These are phyloP conservation scores for Pristionchus fissidentatus DNA, from an alignment of 2,888 invertebrate genomes.

Conservation along the genomic window DNA sequence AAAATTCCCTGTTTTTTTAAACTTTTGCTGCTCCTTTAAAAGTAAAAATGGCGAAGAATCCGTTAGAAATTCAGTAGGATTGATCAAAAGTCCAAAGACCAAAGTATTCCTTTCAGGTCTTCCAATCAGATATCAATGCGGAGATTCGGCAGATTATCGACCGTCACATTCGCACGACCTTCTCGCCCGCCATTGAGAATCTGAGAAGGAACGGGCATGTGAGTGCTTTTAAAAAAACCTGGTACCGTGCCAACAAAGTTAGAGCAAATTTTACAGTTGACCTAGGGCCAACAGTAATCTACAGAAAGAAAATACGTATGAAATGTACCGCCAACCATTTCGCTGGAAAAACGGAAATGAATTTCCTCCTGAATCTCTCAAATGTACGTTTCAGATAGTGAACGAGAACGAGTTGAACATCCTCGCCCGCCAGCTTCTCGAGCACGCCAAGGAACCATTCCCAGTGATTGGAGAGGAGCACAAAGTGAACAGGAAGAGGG, in stretches of 20 bases:
- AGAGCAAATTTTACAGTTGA: too few relatives aligned
- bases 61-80: not conserved
- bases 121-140: constrained; percentile 65
- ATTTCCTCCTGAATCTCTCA: too few relatives aligned
- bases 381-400: constrained; percentile 65
- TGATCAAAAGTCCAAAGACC: not conserved
- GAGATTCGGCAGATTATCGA: constrained; percentile 72
- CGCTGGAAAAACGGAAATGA: too few relatives aligned
- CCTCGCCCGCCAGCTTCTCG: constrained; percentile 67
- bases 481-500: constrained; percentile 24
- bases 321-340: too few relatives aligned
- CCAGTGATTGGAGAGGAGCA: not conserved
- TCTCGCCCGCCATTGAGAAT: constrained; percentile 74
- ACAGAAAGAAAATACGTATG: too few relatives aligned
- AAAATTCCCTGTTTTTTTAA: not conserved
- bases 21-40: not conserved
- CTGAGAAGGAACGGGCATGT: constrained; percentile 70
- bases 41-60: not conserved
- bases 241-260: too few relatives aligned
- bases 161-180: constrained; percentile 69
- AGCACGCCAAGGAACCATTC: constrained; percentile 64
- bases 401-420: constrained; percentile 65
- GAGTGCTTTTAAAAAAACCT: too few relatives aligned
- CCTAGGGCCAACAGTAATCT: too few relatives aligned
- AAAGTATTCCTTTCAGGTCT: constrained; percentile 57